phyloP scores from a whole-genome alignment of 2,113 vertebrate genomes.

The Telmatochromis bifrenatus region DNA sequence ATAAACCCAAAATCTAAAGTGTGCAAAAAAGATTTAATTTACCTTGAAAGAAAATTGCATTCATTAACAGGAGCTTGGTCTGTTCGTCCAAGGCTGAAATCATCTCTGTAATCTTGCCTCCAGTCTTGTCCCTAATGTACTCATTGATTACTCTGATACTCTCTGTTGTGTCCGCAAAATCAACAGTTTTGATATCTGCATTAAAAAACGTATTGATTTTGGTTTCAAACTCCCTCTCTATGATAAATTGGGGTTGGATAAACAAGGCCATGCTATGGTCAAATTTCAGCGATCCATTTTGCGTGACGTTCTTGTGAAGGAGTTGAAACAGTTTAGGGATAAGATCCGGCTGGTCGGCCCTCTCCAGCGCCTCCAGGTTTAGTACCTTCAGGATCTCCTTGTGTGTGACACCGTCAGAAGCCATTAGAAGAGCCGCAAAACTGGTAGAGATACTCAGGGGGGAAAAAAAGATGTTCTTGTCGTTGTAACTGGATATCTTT shows the following conservation, averaged over 20 bases:
- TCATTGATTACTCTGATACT: constrained; percentile 74
- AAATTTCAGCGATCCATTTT: constrained; percentile 67
- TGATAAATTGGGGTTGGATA: constrained; percentile 60
- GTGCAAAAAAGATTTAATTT: constrained; percentile 9
- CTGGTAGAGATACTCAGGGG: constrained; percentile 78
- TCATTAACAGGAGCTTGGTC: constrained; percentile 76
- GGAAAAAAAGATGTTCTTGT: constrained; percentile 84
- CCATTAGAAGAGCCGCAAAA: constrained; percentile 73
- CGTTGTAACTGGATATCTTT: constrained; percentile 77
- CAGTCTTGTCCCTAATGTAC: constrained; percentile 72
- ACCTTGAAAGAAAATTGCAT: constrained; percentile 86
- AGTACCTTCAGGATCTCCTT: constrained; percentile 72
- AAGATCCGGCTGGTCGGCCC: constrained; percentile 14
- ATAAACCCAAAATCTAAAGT: background rate
- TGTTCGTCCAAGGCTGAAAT: constrained; percentile 68
- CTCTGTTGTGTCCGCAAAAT: constrained; percentile 69
- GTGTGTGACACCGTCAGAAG: constrained; percentile 67
- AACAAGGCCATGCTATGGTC: constrained; percentile 76
- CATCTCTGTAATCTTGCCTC: constrained; percentile 69
- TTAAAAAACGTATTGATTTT: constrained; percentile 76
- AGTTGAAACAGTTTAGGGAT: constrained; percentile 76
- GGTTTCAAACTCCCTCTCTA: constrained; percentile 71
- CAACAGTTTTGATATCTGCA: constrained; percentile 69
- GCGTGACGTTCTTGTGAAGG: constrained; percentile 71
- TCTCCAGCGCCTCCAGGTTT: constrained; percentile 64